Evolutionary conservation across 2,888 invertebrate species (phyloP), one percentile per base, ranked within the genome.

Genomic region (Yponomeuta cagnagella): DNA sequence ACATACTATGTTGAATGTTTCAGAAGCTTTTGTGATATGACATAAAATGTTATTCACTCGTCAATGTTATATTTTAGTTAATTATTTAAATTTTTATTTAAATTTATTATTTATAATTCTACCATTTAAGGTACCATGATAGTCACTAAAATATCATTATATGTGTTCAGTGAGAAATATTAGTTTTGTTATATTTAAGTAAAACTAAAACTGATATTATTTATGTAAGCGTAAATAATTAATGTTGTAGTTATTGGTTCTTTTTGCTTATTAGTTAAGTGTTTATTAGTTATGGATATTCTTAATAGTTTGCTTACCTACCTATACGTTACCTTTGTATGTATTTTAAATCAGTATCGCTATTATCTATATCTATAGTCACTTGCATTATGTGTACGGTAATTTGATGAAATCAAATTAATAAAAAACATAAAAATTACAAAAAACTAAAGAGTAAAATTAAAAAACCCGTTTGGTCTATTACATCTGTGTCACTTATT

Each of bases 131-230:
- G 48, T 52, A 10, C 48, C 52, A 58, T 15, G 15, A 68, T 68
- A 68, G 68, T 68, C 68, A 68, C 52, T 68, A 68, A 68, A 68
- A 70, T 71, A 71, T 43, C 8, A 43, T 43, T 43, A 43, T 83
- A 83, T 83, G 86, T 87, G 85, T 88, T 88, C 87, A 87, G 86
- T 88, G 87, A 87, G 87, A 75, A 86, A 81, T 81, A 85, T 85
- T 83, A 63, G 15, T 63, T 82, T 58, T 58, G 15, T 58, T 12
- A 58, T 58, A 58, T 83, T 74, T 80, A 81, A 82, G 76, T 69
- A 68, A 43, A 65, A 65, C 6, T 43, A 43, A 65, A 12, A 10
- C 33, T 33, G 63, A 65, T 65, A 65, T 65, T 65, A 65, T 65
- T 65, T 65, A 30, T 63, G 8, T 9, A 63, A 63, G 23, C 10